These are phyloP conservation scores for Callyntrura guangdongensis DNA, from an alignment of 2,888 invertebrate genomes.

Conservation along the genomic window DNA sequence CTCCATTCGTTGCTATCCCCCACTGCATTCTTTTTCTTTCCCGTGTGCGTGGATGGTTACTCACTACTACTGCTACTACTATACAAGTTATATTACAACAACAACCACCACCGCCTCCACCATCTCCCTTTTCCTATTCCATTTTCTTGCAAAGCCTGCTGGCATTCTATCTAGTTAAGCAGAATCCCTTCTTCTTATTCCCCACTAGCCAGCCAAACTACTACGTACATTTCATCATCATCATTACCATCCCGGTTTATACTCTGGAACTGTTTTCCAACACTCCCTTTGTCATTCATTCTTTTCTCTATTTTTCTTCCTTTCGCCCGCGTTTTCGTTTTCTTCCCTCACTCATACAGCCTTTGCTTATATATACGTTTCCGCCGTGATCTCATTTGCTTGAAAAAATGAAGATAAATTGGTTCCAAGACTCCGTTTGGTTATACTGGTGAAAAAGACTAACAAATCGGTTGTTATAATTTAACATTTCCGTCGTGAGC, in stretches of 20 bases:
- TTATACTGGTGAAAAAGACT: slow-evolving; percentile 58
- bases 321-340: slow-evolving; percentile 24
- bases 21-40: slow-evolving; percentile 16
- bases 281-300: slow-evolving; percentile 29
- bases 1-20: background rate
- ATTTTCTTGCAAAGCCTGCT: slow-evolving; percentile 65
- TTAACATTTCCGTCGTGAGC: slow-evolving; percentile 67
- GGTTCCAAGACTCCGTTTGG: slow-evolving; percentile 71
- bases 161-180: slow-evolving; percentile 39
- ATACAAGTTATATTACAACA: background rate
- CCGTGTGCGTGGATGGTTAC: slow-evolving; percentile 17
- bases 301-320: slow-evolving; percentile 23
- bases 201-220: background rate
- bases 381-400: slow-evolving; percentile 74
- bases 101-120: background rate
- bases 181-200: slow-evolving; percentile 23
- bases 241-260: slow-evolving; percentile 26
- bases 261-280: slow-evolving; percentile 22
- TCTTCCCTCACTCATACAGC: slow-evolving; percentile 46
- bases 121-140: background rate
- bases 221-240: slow-evolving; percentile 26
- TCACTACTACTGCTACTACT: background rate
- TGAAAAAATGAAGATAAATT: slow-evolving; percentile 79
- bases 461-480: slow-evolving; percentile 78
- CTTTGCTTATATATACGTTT: slow-evolving; percentile 45